Evolutionary conservation across 2,797 vertebrate genomes (phyloP), one percentile per base, ranked within the genome.

Genomic region (Danio choprae): DNA sequence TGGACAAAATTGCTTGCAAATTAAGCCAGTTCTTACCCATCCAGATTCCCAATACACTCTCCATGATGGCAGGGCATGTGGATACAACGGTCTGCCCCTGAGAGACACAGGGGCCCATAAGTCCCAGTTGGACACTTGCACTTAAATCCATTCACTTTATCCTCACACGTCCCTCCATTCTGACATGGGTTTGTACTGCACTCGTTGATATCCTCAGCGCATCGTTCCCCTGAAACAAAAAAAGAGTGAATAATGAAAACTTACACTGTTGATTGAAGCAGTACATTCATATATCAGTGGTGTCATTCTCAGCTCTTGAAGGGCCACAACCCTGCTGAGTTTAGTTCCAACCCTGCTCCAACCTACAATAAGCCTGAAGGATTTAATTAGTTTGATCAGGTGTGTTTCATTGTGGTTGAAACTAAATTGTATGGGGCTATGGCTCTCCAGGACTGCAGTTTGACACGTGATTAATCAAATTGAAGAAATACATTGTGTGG

Each of bases 161-260:
- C 95, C 29, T 91, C 9, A 7, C 97, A 98, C 0, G 95, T 96
- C 0, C 97, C 97, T 0, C 96, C 96, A 3, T 95, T 97, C 83
- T 95, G 93, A 77, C 97, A 98, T 0, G 97, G 97, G 84, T 88
- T 95, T 59, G 97, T 97, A 41, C 83, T 81, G 80, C 97, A 98
- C 81, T 98, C 97, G 1, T 98, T 91, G 7, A 98, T 95, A 70
- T 98, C 94, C 48, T 91, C 81, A 0, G 94, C 93, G 43, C 97
- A 98, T 51, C 94, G 95, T 1, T 85, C 87, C 29, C 97, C 97
- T 98, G 7, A 44, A 29, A 71, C 18, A 53, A 40, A 56, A 16
- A 41, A 46, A 56, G 6, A 67, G 53, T 46, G 1, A 15, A 58
- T 50, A 6, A 40, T 48, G 3, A 29, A 38, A 8, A 46, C 50